Conservation (phyloP, 2,797 vertebrate species). For the Spondyliosoma cantharus region DNA sequence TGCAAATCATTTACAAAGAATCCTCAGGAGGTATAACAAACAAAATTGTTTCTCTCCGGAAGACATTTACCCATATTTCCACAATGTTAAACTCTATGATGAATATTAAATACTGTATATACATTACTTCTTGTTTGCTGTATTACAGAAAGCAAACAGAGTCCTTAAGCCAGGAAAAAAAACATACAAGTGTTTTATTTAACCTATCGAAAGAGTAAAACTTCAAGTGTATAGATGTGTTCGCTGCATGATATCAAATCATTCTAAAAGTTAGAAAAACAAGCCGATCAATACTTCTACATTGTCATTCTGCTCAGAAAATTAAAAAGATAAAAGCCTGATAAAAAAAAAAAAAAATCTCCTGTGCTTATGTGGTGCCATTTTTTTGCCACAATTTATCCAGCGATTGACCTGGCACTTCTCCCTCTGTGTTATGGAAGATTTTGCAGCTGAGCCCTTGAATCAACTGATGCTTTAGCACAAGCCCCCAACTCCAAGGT, state of each 20-base stretch:
- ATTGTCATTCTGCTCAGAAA: conserved; percentile 76
- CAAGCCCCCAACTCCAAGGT: conserved; percentile 81
- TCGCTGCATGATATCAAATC: conserved; percentile 52
- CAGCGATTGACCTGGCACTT: conserved; percentile 78
- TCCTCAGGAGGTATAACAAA: not conserved
- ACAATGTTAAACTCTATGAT: not conserved
- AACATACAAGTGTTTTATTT: not conserved
- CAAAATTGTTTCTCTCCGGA: not conserved
- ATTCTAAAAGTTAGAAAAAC: conserved; percentile 60
- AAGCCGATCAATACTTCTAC: conserved; percentile 60
- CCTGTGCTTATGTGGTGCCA: conserved; percentile 66
- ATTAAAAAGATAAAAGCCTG: conserved; percentile 68
- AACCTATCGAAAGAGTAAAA: conserved; percentile 3
- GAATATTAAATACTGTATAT: not conserved
- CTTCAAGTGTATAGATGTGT: not conserved
- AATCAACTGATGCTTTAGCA: conserved; percentile 83
- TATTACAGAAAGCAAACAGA: not conserved
- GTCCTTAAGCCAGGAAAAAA: not conserved
- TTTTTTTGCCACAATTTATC: conserved; percentile 75
- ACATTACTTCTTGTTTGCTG: not conserved
- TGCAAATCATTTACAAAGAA: conserved; percentile 6
- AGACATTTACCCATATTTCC: not conserved
- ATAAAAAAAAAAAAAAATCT: conserved; percentile 63
- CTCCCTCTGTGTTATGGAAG: conserved; percentile 79
- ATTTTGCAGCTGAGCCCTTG: conserved; percentile 82